Evolutionary conservation across 2,888 invertebrate genomes (phyloP).

Genomic region (Leptarthrus brevirostris): DNA sequence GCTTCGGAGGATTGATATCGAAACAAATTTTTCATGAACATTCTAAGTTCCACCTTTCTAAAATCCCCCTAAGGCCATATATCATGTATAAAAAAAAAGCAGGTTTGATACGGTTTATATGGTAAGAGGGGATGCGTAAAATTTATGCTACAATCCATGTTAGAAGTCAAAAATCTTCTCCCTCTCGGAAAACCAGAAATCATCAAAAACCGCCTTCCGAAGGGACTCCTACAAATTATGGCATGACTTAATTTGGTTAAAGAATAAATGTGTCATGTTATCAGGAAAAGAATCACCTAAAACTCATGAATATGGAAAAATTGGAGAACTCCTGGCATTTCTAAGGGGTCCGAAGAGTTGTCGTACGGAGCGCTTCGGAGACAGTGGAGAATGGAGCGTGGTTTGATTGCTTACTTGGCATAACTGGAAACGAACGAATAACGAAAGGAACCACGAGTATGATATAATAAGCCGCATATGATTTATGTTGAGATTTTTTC

Average conservation of each 20-base stretch:
- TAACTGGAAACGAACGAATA: background rate
- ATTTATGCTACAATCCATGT: slow-evolving; percentile 17
- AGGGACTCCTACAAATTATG: background rate
- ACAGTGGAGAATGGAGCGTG: background rate
- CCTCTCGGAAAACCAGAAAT: background rate
- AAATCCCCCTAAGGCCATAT: slow-evolving; percentile 5
- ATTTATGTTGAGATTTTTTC: slow-evolving; percentile 20
- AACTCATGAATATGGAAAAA: background rate
- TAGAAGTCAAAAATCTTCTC: background rate
- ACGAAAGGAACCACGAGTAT: background rate
- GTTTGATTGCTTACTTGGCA: slow-evolving; percentile 4
- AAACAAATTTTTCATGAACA: slow-evolving; percentile 33
- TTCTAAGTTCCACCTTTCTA: background rate
- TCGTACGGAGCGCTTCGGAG: background rate
- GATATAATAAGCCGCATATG: background rate
- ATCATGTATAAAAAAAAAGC: slow-evolving; percentile 17
- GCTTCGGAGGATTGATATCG: slow-evolving; percentile 20
- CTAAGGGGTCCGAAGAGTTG: background rate
- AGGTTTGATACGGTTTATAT: slow-evolving; percentile 1
- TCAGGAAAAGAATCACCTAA: background rate
- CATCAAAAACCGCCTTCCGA: background rate
- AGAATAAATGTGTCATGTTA: slow-evolving; percentile 11
- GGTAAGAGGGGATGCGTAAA: slow-evolving; percentile 17
- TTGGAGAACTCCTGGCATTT: background rate
- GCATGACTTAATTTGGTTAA: slow-evolving; percentile 17